A percentile compares a stretch with the other conserved stretches of the same genome.
Evolutionary conservation across 2,888 invertebrate species (phyloP).

Genomic region (Troides helena): DNA sequence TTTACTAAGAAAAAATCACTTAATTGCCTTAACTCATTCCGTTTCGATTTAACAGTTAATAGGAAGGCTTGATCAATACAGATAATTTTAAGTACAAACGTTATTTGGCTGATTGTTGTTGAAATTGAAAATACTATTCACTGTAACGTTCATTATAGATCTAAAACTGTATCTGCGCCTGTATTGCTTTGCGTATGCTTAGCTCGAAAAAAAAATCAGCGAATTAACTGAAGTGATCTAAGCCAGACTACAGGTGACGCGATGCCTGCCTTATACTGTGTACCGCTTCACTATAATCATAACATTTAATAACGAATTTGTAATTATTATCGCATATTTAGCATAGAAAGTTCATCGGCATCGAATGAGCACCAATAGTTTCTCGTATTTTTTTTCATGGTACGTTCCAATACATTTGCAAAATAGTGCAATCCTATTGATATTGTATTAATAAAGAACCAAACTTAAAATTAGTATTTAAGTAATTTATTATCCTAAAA

Average conservation of each 20-base stretch:
- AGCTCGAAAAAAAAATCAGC: conserved; percentile 2
- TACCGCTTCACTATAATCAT: conserved; percentile 68
- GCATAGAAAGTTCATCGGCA: conserved; percentile 80
- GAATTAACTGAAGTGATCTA: conserved; percentile 39
- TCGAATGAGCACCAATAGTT: conserved; percentile 71
- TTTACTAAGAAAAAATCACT: conserved; percentile 9
- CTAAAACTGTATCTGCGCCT: conserved; percentile 20
- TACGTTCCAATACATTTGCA: conserved; percentile 75
- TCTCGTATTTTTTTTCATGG: conserved; percentile 45
- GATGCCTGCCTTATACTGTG: conserved; percentile 72
- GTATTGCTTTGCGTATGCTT: conserved; percentile 21
- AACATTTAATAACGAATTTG: conserved; percentile 66
- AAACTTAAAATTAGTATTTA: conserved; percentile 79
- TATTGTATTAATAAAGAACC: conserved; percentile 82
- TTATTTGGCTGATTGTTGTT: conserved; percentile 7
- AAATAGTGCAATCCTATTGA: conserved; percentile 79
- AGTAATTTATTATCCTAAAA: conserved; percentile 82
- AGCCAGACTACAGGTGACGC: conserved; percentile 48
- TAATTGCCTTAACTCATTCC: conserved; percentile 37
- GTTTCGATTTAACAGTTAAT: conserved; percentile 33
- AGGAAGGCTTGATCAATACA: conserved; percentile 36
- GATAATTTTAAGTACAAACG: conserved; percentile 28
- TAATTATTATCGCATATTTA: conserved; percentile 62
- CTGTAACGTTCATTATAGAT: conserved; percentile 7
- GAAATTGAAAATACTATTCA: conserved; percentile 4